phyloP scores from a whole-genome alignment of 2,888 invertebrate species.

The Helicoverpa assulta region DNA sequence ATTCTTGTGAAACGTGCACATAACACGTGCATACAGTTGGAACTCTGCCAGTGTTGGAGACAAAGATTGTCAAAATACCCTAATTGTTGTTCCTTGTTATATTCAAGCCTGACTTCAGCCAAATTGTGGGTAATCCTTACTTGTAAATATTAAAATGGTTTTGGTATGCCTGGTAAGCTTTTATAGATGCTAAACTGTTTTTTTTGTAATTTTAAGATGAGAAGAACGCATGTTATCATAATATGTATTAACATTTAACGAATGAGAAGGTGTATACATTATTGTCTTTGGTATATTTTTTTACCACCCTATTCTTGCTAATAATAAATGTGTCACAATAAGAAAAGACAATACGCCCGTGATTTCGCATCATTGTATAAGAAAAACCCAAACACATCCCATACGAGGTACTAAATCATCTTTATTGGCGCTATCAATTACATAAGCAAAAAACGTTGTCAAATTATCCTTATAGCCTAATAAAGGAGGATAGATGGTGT shows the following conservation, averaged over 20 bases:
- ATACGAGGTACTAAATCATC: constrained; percentile 30
- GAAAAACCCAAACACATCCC: constrained; percentile 38
- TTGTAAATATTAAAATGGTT: not conserved
- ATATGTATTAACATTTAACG: not conserved
- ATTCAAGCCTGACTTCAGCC: constrained; percentile 4
- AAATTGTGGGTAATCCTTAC: constrained; percentile 10
- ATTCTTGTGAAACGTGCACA: constrained; percentile 22
- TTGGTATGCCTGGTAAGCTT: too few species aligned
- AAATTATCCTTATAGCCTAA: constrained; percentile 44
- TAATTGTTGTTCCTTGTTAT: constrained; percentile 24
- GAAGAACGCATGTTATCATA: too few species aligned
- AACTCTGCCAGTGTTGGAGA: constrained; percentile 32
- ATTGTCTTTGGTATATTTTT: not conserved
- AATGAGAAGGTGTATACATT: constrained; percentile 1
- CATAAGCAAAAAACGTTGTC: constrained; percentile 44
- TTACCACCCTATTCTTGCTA: not conserved
- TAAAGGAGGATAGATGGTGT: constrained; percentile 35
- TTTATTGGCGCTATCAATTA: constrained; percentile 38
- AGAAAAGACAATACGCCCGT: not conserved
- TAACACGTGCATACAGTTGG: constrained; percentile 42
- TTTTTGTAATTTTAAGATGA: too few species aligned
- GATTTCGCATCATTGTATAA: not conserved
- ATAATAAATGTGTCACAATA: not conserved
- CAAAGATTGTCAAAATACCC: constrained; percentile 48
- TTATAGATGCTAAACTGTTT: too few species aligned